phyloP scores from a whole-genome alignment of 2,797 vertebrate genomes.

The Neosalanx taihuensis region DNA sequence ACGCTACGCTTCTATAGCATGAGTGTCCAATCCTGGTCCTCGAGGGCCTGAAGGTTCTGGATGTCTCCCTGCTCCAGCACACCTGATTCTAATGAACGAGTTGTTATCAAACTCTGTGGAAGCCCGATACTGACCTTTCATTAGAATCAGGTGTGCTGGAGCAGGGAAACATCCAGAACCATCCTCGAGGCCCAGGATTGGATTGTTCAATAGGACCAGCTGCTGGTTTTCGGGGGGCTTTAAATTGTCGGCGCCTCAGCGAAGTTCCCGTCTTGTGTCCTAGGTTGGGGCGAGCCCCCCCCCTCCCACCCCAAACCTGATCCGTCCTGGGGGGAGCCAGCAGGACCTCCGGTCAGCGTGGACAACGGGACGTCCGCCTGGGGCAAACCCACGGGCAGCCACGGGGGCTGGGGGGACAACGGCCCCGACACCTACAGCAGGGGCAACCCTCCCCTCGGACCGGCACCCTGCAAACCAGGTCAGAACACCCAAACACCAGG shows the following conservation, averaged over 20 bases:
- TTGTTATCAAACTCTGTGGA: too few relatives aligned
- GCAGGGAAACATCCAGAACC: too few relatives aligned
- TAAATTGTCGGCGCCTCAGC: conserved; percentile 55
- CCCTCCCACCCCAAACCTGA: conserved; percentile 90
- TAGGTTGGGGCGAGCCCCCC: conserved; percentile 94
- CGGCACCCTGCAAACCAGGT: conserved; percentile 87
- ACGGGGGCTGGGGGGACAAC: conserved; percentile 85
- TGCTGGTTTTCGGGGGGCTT: background rate
- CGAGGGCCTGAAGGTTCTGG: conserved; percentile 67
- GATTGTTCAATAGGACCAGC: too few relatives aligned
- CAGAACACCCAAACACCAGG: conserved; percentile 36
- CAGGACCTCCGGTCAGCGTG: conserved; percentile 79
- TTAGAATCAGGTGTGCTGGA: too few relatives aligned
- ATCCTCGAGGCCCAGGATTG: too few relatives aligned
- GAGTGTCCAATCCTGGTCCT: conserved; percentile 23
- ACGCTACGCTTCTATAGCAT: too few relatives aligned
- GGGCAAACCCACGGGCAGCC: conserved; percentile 89
- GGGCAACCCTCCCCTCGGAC: conserved; percentile 78
- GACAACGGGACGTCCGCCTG: conserved; percentile 96
- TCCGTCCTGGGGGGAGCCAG: conserved; percentile 82
- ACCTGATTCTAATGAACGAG: background rate
- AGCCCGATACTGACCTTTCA: too few relatives aligned
- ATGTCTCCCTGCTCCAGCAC: conserved; percentile 51
- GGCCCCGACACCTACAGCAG: conserved; percentile 77
- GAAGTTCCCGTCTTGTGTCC: too few relatives aligned